These are phyloP conservation scores for Pluvianellus socialis DNA, from an alignment of 2,113 vertebrate genomes.

Conservation along the genomic window DNA sequence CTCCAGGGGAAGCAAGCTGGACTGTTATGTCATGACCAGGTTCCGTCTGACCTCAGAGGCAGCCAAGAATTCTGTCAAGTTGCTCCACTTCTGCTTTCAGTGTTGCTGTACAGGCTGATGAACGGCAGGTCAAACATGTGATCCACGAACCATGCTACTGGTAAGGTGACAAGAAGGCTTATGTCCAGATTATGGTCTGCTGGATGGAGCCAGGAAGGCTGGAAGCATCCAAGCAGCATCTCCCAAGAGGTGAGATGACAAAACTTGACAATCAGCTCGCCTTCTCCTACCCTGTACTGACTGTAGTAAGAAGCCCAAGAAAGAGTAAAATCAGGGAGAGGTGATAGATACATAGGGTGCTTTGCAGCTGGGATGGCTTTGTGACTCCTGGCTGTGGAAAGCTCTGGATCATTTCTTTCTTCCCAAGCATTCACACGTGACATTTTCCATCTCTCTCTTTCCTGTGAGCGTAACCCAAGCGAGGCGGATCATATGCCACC, in stretches of 20 bases:
- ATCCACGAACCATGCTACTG: background rate
- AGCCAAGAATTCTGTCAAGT: background rate
- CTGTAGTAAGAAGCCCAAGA: background rate
- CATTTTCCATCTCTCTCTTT: background rate
- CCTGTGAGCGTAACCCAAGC: background rate
- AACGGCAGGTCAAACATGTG: background rate
- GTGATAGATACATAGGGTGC: background rate
- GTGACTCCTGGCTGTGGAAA: background rate
- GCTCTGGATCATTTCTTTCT: background rate
- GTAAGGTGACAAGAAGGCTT: background rate
- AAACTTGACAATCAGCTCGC: background rate
- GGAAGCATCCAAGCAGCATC: background rate
- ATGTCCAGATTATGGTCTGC: background rate
- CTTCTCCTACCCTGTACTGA: background rate
- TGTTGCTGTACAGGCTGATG: background rate
- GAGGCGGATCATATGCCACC: background rate
- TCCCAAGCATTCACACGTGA: background rate
- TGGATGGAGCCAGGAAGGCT: background rate
- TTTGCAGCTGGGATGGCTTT: background rate
- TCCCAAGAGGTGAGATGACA: background rate
- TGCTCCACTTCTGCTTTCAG: background rate
- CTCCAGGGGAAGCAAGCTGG: background rate
- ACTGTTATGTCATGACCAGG: background rate
- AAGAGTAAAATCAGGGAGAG: background rate
- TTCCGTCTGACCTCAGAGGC: background rate